Evolutionary conservation across 2,888 invertebrate species (phyloP), one percentile per base, ranked within the genome.

Genomic region (Mesorhabditis sp.): DNA sequence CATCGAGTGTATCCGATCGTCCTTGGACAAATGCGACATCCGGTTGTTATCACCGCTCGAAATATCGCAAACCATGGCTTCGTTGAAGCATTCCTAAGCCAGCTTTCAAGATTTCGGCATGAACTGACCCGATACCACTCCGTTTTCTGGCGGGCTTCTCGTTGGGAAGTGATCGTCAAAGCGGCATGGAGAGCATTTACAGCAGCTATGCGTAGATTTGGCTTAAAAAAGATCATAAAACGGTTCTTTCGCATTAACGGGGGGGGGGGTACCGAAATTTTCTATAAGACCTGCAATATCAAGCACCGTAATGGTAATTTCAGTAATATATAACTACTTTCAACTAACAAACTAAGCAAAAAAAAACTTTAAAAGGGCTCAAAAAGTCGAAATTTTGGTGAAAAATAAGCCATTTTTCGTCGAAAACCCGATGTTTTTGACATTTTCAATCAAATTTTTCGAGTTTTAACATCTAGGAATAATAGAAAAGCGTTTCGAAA

Each of bases 111-210:
- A 13, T 62, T 28, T 15, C 15, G 44, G 62, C 15, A 68, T 44
- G 41, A 62, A 45, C 10, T 63, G 65, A 87, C 88, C 85, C 85
- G 87, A 82, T 88, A 91, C 94, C 95, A 95, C 79, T 91, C 91
- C 0, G 93, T 92, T 85, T 92, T 92, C 85, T 94, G 94, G 86
- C 93, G 94, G 0, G 93, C 92, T 88, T 98, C 98, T 72, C 98
- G 90, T 86, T 96, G 96, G 1, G 95, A 92, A 0, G 94, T 95
- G 0, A 97, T 94, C 0, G 94, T 92, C 5, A 98, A 88, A 0
- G 95, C 96, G 42, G 95, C 94, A 81, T 95, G 89, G n/a, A 98
- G 87, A 0, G 97, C 95, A 82, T 94, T 93, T 0, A 93, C 94
- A 0, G 95, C 95, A 5, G 92, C 93, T 86, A 95, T 94, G 66